Evolutionary conservation across 1,140 invertebrate genomes (phyloP), one percentile per base, ranked within the genome.

Genomic region (Drosophila athabasca): DNA sequence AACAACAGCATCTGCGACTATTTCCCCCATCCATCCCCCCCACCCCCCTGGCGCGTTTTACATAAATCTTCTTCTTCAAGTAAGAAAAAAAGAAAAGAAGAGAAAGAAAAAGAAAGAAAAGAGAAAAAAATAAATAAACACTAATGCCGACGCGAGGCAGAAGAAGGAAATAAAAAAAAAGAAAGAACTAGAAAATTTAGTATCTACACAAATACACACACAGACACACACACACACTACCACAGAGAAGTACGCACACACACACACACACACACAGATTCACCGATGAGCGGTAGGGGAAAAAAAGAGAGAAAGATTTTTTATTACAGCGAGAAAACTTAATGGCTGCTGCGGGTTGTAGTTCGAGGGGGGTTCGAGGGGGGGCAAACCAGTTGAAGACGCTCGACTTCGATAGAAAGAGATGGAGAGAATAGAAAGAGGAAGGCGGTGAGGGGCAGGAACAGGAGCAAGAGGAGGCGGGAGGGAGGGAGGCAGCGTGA

Each of bases 251-350:
- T 26, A 26, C 24, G 5, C 24, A 26, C 49, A 43, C 17, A 68
- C 29, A 72, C 46, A 52, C 22, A 62, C 51, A 72, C 26, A 41
- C 68, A 49, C 31, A 48, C 46, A 24, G 17, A 54, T 24, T 45
- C 66, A 70, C 44, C 55, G 59, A 67, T 62, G 64, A 72, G 66
- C 76, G 61, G 74, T 78, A 53, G 57, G 53, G 57, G 53, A 29
- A 22, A 24, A 43, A 61, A 74, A 80, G 74, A 85, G 67, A 75
- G 69, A 66, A 88, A 78, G 71, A 76, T 84, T 87, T 85, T 88
- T 87, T 88, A 87, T 87, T 87, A 87, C 83, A 87, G 79, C 82
- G 82, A 82, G 82, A 87, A 87, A 87, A 87, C 82, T 87, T 87
- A 87, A 87, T 87, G 82, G 82, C 83, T 82, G 81, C 58, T 85